phyloP scores from a whole-genome alignment of 2,888 invertebrate species.

The Meloe dianella region DNA sequence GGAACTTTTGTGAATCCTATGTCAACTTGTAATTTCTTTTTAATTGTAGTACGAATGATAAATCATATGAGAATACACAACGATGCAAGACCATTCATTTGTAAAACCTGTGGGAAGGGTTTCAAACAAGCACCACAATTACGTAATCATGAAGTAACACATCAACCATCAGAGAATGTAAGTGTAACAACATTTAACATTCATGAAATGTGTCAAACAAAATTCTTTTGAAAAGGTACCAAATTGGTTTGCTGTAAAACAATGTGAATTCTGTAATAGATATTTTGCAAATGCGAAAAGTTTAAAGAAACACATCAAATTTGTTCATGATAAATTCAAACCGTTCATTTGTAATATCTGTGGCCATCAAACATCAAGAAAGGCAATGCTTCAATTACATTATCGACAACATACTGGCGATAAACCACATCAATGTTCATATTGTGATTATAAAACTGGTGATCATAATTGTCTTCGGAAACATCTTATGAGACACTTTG shows the following conservation, averaged over 20 bases:
- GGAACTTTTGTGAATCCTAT: not conserved
- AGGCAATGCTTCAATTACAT: constrained; percentile 75
- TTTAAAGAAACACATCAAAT: constrained; percentile 71
- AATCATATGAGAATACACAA: constrained; percentile 71
- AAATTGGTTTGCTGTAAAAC: constrained; percentile 66
- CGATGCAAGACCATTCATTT: constrained; percentile 61
- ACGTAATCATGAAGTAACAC: constrained; percentile 66
- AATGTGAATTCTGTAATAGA: constrained; percentile 72
- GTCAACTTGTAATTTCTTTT: constrained; percentile 13
- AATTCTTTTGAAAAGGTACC: too few species aligned
- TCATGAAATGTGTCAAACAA: too few species aligned
- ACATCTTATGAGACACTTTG: constrained; percentile 70
- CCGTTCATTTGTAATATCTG: constrained; percentile 78
- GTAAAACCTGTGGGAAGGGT: constrained; percentile 65
- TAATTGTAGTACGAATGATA: constrained; percentile 62
- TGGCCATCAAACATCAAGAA: constrained; percentile 73
- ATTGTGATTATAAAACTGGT: constrained; percentile 73
- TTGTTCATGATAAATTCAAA: constrained; percentile 76
- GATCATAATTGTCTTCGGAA: constrained; percentile 77
- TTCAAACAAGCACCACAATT: constrained; percentile 70
- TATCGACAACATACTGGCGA: constrained; percentile 78
- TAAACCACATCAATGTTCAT: constrained; percentile 75
- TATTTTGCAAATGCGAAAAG: constrained; percentile 73
- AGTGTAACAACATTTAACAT: too few species aligned
- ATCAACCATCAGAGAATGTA: constrained; percentile 47